A percentile compares a stretch with the other conserved stretches of the same genome.
phyloP scores from a whole-genome alignment of 2,797 vertebrate species.

The Pseudochirops cupreus region DNA sequence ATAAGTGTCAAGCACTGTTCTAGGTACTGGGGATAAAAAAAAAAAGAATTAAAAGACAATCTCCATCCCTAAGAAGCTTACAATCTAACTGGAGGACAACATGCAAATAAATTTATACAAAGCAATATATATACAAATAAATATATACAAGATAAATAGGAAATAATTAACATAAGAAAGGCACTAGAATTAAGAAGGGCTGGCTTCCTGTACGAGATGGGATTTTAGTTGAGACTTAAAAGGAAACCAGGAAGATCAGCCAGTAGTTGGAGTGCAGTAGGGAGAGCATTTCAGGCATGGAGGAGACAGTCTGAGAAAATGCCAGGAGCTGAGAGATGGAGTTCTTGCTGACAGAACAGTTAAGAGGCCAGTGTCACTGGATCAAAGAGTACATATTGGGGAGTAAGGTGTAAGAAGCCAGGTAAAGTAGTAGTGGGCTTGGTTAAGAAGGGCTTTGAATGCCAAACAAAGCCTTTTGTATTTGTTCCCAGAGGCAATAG shows the following conservation, averaged over 20 bases:
- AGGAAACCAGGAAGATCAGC: background rate
- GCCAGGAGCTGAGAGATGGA: background rate
- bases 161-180: conserved; percentile 44
- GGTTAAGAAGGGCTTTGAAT: background rate
- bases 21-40: background rate
- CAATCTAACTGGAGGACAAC: background rate
- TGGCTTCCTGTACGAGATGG: background rate
- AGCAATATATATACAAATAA: conserved; percentile 4
- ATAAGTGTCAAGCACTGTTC: background rate
- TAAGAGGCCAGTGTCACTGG: background rate
- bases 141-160: conserved; percentile 38
- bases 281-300: background rate
- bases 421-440: background rate
- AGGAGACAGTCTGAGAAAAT: background rate
- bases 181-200: conserved; percentile 12
- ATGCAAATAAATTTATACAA: conserved; percentile 54
- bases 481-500: background rate
- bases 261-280: background rate
- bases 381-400: background rate
- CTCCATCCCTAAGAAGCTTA: conserved; percentile 24
- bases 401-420: background rate
- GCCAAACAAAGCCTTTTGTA: background rate
- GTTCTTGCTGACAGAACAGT: background rate
- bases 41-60: background rate
- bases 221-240: background rate